Percentiles rank a stretch among this genome's conserved stretches.
These are phyloP conservation scores for Phoeniculus purpureus DNA, from an alignment of 2,797 vertebrate species.

Conservation along the genomic window DNA sequence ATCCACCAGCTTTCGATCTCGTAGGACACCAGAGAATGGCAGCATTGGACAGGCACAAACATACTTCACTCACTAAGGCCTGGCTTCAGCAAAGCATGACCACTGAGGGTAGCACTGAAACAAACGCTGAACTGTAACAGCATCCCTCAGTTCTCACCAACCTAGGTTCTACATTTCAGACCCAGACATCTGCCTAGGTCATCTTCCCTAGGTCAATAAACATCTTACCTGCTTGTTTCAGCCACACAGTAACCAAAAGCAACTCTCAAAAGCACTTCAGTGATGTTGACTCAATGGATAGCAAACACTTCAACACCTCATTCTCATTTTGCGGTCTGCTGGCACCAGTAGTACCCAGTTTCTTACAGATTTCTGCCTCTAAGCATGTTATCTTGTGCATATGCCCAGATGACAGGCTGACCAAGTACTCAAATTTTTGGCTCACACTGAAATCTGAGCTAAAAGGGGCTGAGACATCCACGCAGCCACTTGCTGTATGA, in stretches of 20 bases:
- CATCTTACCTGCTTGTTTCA: background rate
- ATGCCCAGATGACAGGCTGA: background rate
- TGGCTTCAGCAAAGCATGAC: background rate
- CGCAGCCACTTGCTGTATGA: background rate
- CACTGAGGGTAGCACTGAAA: background rate
- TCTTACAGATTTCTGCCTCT: background rate
- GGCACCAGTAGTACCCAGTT: background rate
- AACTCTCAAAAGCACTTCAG: background rate
- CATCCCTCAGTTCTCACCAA: background rate
- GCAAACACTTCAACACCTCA: background rate
- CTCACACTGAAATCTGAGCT: background rate
- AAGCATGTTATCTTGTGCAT: background rate
- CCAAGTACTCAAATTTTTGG: background rate
- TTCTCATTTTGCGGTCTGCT: background rate
- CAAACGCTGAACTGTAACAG: background rate
- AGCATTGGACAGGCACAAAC: background rate
- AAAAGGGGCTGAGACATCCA: background rate
- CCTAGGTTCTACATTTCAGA: background rate
- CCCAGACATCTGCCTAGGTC: background rate
- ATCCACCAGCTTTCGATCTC: background rate
- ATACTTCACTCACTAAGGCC: background rate
- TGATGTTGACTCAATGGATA: background rate
- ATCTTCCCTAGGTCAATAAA: background rate
- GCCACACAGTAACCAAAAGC: background rate
- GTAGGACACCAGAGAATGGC: background rate